Conservation (phyloP, 1,140 invertebrate species). For the Anagrus nilaparvatae region DNA sequence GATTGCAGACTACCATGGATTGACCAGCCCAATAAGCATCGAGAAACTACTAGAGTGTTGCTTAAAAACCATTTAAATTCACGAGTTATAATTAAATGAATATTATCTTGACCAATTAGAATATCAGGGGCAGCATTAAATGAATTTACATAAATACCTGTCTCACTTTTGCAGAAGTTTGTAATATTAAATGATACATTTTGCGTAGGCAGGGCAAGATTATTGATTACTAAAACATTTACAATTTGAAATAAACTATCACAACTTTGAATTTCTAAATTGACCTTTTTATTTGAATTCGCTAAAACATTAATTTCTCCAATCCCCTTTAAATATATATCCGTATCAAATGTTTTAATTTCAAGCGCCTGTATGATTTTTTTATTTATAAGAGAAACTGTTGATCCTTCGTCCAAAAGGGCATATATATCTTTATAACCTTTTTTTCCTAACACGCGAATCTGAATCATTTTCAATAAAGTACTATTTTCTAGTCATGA, state of each 20-base stretch:
- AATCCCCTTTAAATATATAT: not conserved
- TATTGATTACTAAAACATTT: not conserved
- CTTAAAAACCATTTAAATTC: not conserved
- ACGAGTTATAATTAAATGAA: not conserved
- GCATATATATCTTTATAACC: not conserved
- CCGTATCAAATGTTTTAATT: not conserved
- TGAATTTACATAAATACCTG: not conserved
- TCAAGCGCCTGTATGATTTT: not conserved
- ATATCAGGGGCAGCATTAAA: not conserved
- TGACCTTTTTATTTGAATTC: not conserved
- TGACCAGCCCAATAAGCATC: not conserved
- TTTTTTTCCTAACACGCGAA: not conserved
- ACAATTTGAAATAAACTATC: not conserved
- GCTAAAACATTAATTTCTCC: not conserved
- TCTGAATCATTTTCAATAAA: not conserved
- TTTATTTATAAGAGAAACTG: not conserved
- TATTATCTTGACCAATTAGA: not conserved
- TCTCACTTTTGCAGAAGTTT: not conserved
- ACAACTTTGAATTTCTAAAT: not conserved
- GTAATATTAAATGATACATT: not conserved
- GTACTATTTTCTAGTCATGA: not conserved
- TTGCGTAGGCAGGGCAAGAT: not conserved
- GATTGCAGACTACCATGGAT: no score
- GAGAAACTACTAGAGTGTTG: not conserved
- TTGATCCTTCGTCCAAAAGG: constrained; percentile 3